Conservation (phyloP, 1,140 invertebrate genomes). For the Bombus sibiricus region DNA sequence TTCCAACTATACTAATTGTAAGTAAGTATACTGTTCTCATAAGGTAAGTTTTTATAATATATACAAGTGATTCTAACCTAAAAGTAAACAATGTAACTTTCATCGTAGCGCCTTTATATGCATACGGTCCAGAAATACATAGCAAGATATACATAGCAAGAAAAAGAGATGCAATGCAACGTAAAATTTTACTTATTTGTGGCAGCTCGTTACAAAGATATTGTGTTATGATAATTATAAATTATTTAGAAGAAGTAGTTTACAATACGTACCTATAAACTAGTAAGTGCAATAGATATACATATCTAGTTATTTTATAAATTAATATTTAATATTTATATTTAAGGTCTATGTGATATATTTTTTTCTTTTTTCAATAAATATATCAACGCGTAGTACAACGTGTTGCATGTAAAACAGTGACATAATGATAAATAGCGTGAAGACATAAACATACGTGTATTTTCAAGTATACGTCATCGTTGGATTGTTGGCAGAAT, state of each 20-base stretch:
- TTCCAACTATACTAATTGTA: neutral
- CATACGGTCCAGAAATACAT: too few relatives aligned
- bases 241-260: too few relatives aligned
- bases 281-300: too few relatives aligned
- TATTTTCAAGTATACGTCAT: constrained; percentile 9
- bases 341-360: neutral
- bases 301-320: too few relatives aligned
- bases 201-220: neutral
- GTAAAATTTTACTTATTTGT: neutral
- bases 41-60: too few relatives aligned
- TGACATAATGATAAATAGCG: neutral
- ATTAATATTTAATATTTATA: too few relatives aligned
- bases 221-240: neutral
- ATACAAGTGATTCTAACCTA: neutral
- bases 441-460: neutral
- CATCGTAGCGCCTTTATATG: too few relatives aligned
- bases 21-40: too few relatives aligned
- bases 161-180: neutral
- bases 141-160: neutral
- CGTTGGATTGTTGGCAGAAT: neutral
- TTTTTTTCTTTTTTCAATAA: neutral
- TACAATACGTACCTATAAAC: too few relatives aligned
- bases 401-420: neutral
- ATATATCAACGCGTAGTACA: neutral
- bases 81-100: neutral